Percentiles rank a stretch among this genome's conserved stretches.
Evolutionary conservation across 2,113 vertebrate genomes (phyloP).

Genomic region (Pseudorasbora parva): DNA sequence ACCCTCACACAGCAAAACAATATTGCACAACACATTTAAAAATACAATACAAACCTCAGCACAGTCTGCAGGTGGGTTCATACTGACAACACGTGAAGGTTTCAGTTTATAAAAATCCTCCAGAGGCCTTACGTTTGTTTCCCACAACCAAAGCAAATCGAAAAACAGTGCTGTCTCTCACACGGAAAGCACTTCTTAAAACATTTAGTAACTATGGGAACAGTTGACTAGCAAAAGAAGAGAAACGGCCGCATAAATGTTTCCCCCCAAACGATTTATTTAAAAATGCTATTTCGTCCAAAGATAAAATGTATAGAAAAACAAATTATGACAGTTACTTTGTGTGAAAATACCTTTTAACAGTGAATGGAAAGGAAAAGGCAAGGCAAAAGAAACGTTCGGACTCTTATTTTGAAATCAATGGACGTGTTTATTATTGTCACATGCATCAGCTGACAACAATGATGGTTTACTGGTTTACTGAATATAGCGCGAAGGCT

Average conservation of each 20-base stretch:
- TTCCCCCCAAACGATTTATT: not conserved
- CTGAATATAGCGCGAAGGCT: not conserved
- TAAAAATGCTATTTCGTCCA: not conserved
- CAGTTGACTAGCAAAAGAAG: not conserved
- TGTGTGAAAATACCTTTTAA: no score
- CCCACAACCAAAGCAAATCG: not conserved
- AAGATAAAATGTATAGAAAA: not conserved
- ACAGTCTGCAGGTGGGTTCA: not conserved
- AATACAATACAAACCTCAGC: constrained; percentile 34
- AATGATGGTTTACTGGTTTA: constrained; percentile 27
- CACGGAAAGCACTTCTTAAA: not conserved
- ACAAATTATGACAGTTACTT: no score
- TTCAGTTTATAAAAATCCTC: not conserved
- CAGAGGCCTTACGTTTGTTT: not conserved
- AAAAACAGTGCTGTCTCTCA: not conserved
- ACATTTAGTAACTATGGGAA: constrained; percentile 33
- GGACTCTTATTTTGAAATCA: constrained; percentile 66
- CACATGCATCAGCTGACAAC: constrained; percentile 67
- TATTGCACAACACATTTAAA: not conserved
- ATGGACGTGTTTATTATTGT: constrained; percentile 5
- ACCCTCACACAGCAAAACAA: not conserved
- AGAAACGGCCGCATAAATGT: not conserved
- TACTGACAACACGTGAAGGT: not conserved
- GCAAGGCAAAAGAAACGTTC: not conserved
- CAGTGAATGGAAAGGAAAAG: not conserved